phyloP scores from a whole-genome alignment of 1,140 invertebrate genomes.

The Drosophila erecta region DNA sequence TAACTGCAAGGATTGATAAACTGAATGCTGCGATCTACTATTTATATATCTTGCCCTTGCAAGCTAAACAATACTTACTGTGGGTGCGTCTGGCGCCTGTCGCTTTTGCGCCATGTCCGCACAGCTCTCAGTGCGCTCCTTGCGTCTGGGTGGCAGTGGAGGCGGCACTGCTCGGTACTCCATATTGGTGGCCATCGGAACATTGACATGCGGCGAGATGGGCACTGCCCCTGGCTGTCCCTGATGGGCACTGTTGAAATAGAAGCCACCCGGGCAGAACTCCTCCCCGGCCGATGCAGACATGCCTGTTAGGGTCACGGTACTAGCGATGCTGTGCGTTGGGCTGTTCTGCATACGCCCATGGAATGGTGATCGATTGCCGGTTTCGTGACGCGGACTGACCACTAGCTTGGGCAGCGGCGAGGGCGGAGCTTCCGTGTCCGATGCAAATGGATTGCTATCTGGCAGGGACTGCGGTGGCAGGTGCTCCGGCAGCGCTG shows the following conservation, averaged over 20 bases:
- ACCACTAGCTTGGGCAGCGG: conserved; percentile 72
- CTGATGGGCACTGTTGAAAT: conserved; percentile 61
- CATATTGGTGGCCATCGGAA: conserved; percentile 66
- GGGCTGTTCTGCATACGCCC: conserved; percentile 70
- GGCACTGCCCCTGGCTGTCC: conserved; percentile 62
- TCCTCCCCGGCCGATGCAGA: conserved; percentile 30
- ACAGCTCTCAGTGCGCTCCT: conserved; percentile 80
- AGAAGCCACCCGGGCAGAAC: conserved; percentile 68
- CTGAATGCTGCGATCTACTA: neutral
- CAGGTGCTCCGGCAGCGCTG: conserved; percentile 47
- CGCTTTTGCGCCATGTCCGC: conserved; percentile 80
- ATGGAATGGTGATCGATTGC: conserved; percentile 81
- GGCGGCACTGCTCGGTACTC: conserved; percentile 79
- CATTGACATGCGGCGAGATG: conserved; percentile 84
- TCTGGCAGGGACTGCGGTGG: conserved; percentile 27
- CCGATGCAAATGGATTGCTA: conserved; percentile 42
- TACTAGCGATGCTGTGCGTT: conserved; percentile 70
- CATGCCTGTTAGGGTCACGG: conserved; percentile 54
- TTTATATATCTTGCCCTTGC: too few relatives aligned
- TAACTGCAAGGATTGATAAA: conserved; percentile 48
- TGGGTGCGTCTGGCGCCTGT: conserved; percentile 83
- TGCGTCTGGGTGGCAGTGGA: conserved; percentile 78
- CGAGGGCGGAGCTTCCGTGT: conserved; percentile 59
- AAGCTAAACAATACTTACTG: conserved; percentile 51
- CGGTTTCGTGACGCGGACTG: conserved; percentile 71